A percentile compares a stretch with the other conserved stretches of the same genome.
Evolutionary conservation across 2,113 vertebrate species (phyloP).

Genomic region (Cercopithecus mona): DNA sequence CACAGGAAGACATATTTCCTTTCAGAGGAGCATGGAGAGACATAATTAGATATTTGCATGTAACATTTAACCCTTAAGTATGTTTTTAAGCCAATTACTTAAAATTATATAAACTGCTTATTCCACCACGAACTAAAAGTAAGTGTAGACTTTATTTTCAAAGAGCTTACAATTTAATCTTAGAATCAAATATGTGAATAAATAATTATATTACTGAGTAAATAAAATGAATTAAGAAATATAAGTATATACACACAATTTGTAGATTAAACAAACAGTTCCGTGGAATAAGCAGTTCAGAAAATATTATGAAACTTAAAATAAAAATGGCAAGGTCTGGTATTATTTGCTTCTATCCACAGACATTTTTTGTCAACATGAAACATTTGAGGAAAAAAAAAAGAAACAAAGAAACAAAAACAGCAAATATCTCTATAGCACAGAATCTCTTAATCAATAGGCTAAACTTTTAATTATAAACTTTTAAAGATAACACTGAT

Average conservation of each 20-base stretch:
- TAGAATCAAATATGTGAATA: neutral
- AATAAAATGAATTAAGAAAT: conserved; percentile 1
- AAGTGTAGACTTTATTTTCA: neutral
- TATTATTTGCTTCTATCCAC: neutral
- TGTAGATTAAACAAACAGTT: neutral
- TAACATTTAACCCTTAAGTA: neutral
- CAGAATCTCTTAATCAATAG: too few species aligned
- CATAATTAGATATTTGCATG: neutral
- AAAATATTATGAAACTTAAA: neutral
- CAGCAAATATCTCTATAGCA: neutral
- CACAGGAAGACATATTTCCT: neutral
- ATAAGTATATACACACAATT: neutral
- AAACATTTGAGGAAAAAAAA: neutral
- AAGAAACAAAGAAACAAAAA: neutral
- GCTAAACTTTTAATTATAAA: neutral
- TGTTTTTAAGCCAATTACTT: neutral
- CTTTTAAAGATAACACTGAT: neutral
- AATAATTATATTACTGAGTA: neutral
- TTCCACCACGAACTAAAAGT: neutral
- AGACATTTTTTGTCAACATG: neutral
- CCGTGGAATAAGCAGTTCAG: neutral
- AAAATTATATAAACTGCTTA: neutral
- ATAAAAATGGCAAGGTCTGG: neutral
- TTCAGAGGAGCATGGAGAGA: neutral
- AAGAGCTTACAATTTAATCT: neutral